phyloP scores from a whole-genome alignment of 2,888 invertebrate species.

The Lucinisca nassula region DNA sequence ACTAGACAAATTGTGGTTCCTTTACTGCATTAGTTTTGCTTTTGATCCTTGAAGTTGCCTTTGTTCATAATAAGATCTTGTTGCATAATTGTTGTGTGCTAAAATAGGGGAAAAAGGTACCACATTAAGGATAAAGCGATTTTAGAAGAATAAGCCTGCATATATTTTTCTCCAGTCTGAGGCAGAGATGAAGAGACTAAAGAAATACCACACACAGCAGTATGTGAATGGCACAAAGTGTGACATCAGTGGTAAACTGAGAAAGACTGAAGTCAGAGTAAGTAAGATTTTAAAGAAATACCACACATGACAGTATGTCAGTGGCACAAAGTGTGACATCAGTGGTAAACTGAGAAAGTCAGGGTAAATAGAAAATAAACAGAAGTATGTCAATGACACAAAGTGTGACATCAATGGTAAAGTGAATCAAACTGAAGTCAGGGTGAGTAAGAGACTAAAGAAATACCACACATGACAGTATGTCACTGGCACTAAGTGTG shows the following conservation, averaged over 20 bases:
- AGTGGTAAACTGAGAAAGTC: conserved; percentile 86
- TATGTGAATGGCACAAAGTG: conserved; percentile 88
- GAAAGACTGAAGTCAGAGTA: conserved; percentile 88
- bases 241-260: conserved; percentile 87
- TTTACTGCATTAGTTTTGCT: too few species aligned
- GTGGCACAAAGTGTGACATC: conserved; percentile 88
- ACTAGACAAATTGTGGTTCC: too few species aligned
- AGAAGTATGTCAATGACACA: conserved; percentile 88
- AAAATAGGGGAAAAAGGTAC: too few species aligned
- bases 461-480: conserved; percentile 88
- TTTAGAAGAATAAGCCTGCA: too few species aligned
- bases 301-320: conserved; percentile 88
- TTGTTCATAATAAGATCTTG: too few species aligned
- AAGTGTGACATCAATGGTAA: conserved; percentile 88
- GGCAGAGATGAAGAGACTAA: conserved; percentile 71
- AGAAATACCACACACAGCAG: conserved; percentile 88
- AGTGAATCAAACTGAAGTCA: conserved; percentile 87
- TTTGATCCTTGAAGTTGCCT: too few species aligned
- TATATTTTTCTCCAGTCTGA: conserved; percentile 64
- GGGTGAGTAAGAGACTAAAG: conserved; percentile 85
- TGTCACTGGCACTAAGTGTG: conserved; percentile 88
- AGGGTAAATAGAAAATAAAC: too few species aligned
- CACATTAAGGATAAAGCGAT: too few species aligned
- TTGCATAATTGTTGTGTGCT: too few species aligned
- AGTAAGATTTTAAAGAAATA: conserved; percentile 83